Conservation (phyloP, 2,113 vertebrate species). For the Myocastor coypus region DNA sequence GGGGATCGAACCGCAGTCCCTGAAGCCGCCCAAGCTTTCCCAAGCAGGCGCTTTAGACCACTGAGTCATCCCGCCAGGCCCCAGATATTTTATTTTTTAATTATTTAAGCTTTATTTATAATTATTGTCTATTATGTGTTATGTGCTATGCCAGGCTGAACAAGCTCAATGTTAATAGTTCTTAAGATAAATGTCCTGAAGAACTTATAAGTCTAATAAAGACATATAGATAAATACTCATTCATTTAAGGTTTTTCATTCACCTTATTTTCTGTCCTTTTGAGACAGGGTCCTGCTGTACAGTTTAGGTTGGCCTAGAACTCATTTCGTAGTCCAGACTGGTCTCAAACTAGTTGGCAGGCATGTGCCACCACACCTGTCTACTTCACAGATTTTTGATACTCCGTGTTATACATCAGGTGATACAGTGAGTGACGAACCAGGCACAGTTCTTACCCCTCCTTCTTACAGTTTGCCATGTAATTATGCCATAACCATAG, state of each 20-base stretch:
- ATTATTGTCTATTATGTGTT: background rate
- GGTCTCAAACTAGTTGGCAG: too few relatives aligned
- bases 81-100: conserved; percentile 34
- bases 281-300: too few relatives aligned
- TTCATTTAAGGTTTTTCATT: conserved; percentile 11
- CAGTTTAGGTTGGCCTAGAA: too few relatives aligned
- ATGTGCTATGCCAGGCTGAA: background rate
- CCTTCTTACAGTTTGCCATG: background rate
- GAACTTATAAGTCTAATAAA: background rate
- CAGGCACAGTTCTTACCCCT: background rate
- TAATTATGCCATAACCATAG: background rate
- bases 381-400: background rate
- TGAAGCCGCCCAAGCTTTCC: too few relatives aligned
- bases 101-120: background rate
- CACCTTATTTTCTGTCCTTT: background rate
- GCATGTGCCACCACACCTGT: too few relatives aligned
- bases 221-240: background rate
- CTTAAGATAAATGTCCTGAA: background rate
- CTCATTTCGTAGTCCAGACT: too few relatives aligned
- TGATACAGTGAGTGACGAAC: background rate
- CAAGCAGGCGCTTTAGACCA: too few relatives aligned
- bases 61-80: too few relatives aligned
- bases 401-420: background rate
- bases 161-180: background rate
- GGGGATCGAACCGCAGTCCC: too few relatives aligned